These are phyloP conservation scores for Dissostichus mawsoni DNA, from an alignment of 2,113 vertebrate species.

Conservation along the genomic window DNA sequence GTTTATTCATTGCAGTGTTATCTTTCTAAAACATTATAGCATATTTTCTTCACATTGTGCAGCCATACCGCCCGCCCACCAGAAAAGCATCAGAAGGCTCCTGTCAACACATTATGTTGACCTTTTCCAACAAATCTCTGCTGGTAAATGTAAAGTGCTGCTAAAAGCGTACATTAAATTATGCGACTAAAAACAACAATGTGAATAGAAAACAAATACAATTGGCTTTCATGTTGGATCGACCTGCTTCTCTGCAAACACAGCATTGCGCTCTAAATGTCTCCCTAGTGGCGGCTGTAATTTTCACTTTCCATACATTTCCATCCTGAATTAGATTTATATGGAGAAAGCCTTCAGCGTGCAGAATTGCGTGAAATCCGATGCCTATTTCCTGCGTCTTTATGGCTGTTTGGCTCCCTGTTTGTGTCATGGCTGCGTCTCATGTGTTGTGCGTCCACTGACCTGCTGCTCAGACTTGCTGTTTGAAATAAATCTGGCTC, in stretches of 20 bases:
- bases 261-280: not conserved
- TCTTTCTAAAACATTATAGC: too few species aligned
- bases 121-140: not conserved
- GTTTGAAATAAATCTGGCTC: constrained; percentile 18
- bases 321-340: constrained; percentile 37
- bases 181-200: not conserved
- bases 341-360: constrained; percentile 11
- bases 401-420: not conserved
- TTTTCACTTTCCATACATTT: constrained; percentile 34
- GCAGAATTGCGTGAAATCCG: constrained; percentile 16
- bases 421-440: not conserved
- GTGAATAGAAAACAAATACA: not conserved
- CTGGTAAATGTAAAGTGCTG: not conserved
- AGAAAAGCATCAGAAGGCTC: constrained; percentile 4
- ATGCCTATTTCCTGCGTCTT: not conserved
- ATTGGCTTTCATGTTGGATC: constrained; percentile 3
- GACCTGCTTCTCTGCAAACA: constrained; percentile 7
- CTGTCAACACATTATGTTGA: constrained; percentile 2
- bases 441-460: not conserved
- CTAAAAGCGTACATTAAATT: not conserved
- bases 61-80: not conserved
- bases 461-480: constrained; percentile 30
- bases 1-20: too few species aligned
- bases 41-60: too few species aligned
- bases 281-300: not conserved